Base-by-base conservation (phyloP, 2,888 invertebrate species). In the Trypoxylon attenuatum region DNA sequence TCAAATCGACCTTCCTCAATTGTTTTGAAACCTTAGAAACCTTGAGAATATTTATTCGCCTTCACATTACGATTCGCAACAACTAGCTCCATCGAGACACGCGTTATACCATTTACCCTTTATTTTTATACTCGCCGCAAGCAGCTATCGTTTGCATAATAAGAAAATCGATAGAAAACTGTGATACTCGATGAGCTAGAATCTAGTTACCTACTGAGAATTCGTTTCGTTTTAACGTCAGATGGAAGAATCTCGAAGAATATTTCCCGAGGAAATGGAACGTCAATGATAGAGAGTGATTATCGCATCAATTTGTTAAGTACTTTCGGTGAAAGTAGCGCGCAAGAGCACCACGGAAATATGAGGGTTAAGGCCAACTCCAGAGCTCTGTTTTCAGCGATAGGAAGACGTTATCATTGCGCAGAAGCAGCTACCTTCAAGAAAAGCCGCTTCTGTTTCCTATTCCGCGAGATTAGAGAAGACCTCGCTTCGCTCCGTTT, bases 381-480 rank as follows among this genome's bases (percentile, higher is more conserved):
- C 33, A 33, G 10, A 10, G 33, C 33, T 13, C 33, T 8, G 13
- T 10, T 33, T 33, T 33, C 10, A 33, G 13, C 33, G 33, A 33
- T 33, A 13, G 33, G 8, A n/a, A n/a, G n/a, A 10, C 1, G 4
- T 33, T 33, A 4, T 4, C n/a, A 33, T 33, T 33, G 33, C 33
- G 33, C 33, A 33, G 33, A 13, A 33, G 33, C 33, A 33, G 33
- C 33, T 13, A 10, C 33, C 13, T 33, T 33, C 33, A 6, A 33
- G 33, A 13, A 33, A 13, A 33, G 33, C 33, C n/a, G 33, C 33
- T 33, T 33, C 33, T 33, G 33, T 33, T 33, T 33, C 33, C 33
- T n/a, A 33, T 33, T 33, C 33, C n/a, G n/a, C n/a, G 33, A 33
- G 33, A 33, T 33, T 33, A 33, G 33, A n/a, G n/a, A n/a, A n/a